These are phyloP conservation scores for Tetramorium bicarinatum DNA, from an alignment of 2,888 invertebrate genomes.

Conservation along the genomic window DNA sequence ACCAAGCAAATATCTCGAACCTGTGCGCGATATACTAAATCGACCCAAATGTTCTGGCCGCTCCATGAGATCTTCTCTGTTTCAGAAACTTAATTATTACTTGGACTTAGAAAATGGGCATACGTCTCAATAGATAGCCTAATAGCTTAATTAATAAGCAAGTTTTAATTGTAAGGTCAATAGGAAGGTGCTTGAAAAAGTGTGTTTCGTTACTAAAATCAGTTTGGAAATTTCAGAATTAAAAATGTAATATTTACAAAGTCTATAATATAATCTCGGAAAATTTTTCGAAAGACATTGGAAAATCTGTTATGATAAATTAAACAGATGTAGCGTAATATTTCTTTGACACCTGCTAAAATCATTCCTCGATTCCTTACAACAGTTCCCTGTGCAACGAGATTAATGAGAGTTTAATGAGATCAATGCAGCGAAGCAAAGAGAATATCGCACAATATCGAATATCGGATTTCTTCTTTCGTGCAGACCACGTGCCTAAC, in stretches of 20 bases:
- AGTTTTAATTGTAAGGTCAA: background rate
- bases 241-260: background rate
- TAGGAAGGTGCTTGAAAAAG: background rate
- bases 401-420: constrained; percentile 5
- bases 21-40: constrained; percentile 3
- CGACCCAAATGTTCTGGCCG: constrained; percentile 3
- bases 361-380: background rate
- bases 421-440: background rate
- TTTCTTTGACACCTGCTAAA: background rate
- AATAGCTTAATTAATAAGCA: background rate
- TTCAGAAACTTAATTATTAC: background rate
- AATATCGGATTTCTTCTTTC: constrained; percentile 62
- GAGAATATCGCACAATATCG: background rate
- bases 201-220: background rate
- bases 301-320: background rate
- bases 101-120: background rate
- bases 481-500: constrained; percentile 87
- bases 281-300: background rate
- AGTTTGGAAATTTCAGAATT: background rate
- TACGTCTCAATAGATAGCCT: background rate
- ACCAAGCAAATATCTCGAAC: constrained; percentile 22
- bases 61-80: background rate
- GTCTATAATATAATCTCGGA: background rate
- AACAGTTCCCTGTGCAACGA: background rate
- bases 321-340: background rate